Percentiles rank a stretch among this genome's conserved stretches.
phyloP scores from a whole-genome alignment of 2,797 vertebrate species.

The Pseudocheirus occidentalis region DNA sequence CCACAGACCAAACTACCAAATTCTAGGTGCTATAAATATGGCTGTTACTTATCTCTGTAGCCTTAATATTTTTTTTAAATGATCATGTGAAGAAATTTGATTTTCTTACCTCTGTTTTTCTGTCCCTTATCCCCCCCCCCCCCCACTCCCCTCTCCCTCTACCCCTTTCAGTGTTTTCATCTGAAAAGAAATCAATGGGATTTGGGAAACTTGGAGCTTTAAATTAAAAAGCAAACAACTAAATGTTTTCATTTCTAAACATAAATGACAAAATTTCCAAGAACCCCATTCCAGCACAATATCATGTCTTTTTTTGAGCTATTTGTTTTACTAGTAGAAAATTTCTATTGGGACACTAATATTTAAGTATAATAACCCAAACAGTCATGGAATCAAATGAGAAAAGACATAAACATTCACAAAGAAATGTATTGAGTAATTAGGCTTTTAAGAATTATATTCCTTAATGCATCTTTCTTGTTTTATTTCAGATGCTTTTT shows the following conservation, averaged over 20 bases:
- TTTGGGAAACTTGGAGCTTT: background rate
- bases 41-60: background rate
- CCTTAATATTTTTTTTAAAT: background rate
- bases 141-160: too few species aligned
- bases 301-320: background rate
- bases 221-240: background rate
- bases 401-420: background rate
- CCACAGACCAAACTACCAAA: background rate
- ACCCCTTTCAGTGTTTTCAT: background rate
- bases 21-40: background rate
- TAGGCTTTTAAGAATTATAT: background rate
- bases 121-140: too few species aligned
- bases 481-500: conserved; percentile 34
- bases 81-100: background rate
- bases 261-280: conserved; percentile 14
- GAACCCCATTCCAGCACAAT: background rate
- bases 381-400: background rate
- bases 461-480: background rate
- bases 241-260: background rate
- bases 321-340: background rate
- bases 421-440: background rate
- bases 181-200: background rate
- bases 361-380: background rate
- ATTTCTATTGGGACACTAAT: background rate
- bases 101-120: background rate